phyloP scores from a whole-genome alignment of 2,888 invertebrate genomes.

The Xestoiulus laeticollis region DNA sequence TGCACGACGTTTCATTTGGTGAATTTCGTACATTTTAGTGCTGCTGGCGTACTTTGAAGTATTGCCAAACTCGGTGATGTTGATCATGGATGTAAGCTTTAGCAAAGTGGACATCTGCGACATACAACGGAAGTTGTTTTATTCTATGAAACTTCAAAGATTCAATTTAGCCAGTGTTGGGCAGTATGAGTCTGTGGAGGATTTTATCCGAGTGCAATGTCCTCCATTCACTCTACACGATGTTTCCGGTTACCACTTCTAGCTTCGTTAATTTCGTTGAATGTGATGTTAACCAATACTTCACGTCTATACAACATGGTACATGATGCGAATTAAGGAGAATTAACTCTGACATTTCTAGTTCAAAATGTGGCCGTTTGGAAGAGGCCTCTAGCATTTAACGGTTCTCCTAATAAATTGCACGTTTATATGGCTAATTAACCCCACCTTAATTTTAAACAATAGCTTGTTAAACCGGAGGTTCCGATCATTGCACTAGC shows the following conservation, averaged over 20 bases:
- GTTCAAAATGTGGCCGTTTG: constrained; percentile 1
- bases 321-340: not conserved
- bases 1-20: not conserved
- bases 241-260: not conserved
- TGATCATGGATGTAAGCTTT: not conserved
- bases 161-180: not conserved
- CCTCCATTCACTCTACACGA: not conserved
- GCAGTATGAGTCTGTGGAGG: not conserved
- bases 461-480: not conserved
- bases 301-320: not conserved
- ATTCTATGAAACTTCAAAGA: not conserved
- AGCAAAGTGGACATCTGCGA: not conserved
- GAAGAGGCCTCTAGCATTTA: not conserved
- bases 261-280: not conserved
- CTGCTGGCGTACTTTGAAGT: not conserved
- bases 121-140: not conserved
- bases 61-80: not conserved
- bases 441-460: not conserved
- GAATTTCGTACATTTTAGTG: not conserved
- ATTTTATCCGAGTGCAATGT: not conserved
- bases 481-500: not conserved
- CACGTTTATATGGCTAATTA: not conserved
- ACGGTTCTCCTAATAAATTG: not conserved
- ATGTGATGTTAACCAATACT: not conserved
- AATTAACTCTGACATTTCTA: not conserved